These are phyloP conservation scores for Sminthurides aquaticus DNA, from an alignment of 2,888 invertebrate genomes.

Conservation along the genomic window DNA sequence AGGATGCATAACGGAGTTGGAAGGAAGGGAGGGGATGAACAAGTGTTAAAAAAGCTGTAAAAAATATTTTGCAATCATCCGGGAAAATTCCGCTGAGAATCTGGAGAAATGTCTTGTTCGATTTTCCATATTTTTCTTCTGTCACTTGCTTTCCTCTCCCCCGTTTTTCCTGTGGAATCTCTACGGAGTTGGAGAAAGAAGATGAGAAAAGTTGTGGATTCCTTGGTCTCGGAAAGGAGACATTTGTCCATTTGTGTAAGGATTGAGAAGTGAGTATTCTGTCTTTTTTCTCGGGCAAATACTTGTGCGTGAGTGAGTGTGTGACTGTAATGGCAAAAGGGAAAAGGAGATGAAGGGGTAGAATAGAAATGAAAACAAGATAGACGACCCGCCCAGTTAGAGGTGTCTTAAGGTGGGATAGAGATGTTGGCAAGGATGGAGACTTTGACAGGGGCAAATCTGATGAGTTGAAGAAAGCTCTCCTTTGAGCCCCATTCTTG, in stretches of 20 bases:
- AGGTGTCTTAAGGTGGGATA: too few species aligned
- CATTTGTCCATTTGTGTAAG: not conserved
- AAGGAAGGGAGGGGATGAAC: conserved; percentile 6
- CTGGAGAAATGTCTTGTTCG: conserved; percentile 25
- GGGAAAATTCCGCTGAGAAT: conserved; percentile 30
- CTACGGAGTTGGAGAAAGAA: not conserved
- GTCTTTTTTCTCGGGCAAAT: too few species aligned
- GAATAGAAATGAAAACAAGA: too few species aligned
- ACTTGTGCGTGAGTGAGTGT: too few species aligned
- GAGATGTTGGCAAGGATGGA: too few species aligned
- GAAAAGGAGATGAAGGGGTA: too few species aligned
- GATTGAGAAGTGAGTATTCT: not conserved
- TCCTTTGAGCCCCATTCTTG: too few species aligned
- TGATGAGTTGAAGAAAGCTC: too few species aligned
- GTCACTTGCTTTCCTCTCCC: conserved; percentile 18
- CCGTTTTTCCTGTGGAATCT: not conserved
- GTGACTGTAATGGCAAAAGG: too few species aligned
- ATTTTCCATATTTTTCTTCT: conserved; percentile 29
- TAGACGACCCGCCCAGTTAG: too few species aligned
- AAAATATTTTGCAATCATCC: conserved; percentile 32
- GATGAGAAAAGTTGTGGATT: not conserved
- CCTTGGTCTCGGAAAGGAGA: not conserved
- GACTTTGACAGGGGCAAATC: too few species aligned
- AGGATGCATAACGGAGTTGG: conserved; percentile 18
- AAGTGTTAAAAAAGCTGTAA: conserved; percentile 15